phyloP scores from a whole-genome alignment of 2,113 vertebrate genomes.

The Dromiciops gliroides region DNA sequence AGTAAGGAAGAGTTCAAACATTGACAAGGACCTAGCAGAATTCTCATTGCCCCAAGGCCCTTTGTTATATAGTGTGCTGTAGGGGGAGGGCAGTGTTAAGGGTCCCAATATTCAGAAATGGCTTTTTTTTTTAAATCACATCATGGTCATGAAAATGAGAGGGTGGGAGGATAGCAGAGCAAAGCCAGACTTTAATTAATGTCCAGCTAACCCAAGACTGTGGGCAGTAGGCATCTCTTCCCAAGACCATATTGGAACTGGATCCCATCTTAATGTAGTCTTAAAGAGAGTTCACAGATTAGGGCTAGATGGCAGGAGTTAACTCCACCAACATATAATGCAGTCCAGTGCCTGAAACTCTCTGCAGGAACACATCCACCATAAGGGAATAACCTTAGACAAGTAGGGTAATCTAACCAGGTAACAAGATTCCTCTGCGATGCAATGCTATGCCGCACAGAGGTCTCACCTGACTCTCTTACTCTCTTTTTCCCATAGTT shows the following conservation, averaged over 20 bases:
- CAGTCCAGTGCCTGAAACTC: background rate
- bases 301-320: background rate
- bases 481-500: background rate
- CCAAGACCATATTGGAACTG: slow-evolving; percentile 66
- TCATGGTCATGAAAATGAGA: slow-evolving; percentile 54
- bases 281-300: slow-evolving; percentile 43
- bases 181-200: slow-evolving; percentile 52
- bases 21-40: background rate
- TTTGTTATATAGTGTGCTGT: background rate
- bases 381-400: background rate
- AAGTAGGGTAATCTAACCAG: background rate
- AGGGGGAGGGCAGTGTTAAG: background rate
- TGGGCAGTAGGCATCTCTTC: slow-evolving; percentile 66
- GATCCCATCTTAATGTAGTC: slow-evolving; percentile 34
- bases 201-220: slow-evolving; percentile 2
- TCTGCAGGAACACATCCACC: background rate
- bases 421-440: background rate
- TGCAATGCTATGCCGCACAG: background rate
- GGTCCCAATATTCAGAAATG: slow-evolving; percentile 49
- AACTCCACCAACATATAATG: background rate
- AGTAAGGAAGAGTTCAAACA: background rate
- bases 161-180: slow-evolving; percentile 54
- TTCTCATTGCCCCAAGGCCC: background rate
- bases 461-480: background rate
- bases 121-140: slow-evolving; percentile 37